Evolutionary conservation across 2,888 invertebrate genomes (phyloP).

Genomic region (Ceratothoa steindachneri): DNA sequence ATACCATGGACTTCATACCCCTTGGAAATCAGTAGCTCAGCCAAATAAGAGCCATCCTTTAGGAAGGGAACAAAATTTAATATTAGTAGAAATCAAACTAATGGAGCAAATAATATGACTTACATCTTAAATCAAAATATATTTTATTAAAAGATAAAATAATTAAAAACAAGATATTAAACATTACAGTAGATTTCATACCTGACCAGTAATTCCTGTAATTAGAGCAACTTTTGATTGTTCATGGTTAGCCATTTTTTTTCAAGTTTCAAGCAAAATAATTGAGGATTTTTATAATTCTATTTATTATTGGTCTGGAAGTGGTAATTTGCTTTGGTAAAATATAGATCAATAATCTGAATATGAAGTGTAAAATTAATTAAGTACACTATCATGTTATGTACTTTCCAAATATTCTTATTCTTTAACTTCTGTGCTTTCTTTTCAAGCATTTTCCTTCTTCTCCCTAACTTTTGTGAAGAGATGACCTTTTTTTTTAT

Average conservation of each 20-base stretch:
- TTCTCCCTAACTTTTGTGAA: too few species aligned
- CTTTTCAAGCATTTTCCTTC: too few species aligned
- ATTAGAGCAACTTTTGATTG: constrained; percentile 21
- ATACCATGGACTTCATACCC: constrained; percentile 95
- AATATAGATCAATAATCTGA: too few species aligned
- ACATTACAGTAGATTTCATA: constrained; percentile 5
- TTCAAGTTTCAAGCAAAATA: too few species aligned
- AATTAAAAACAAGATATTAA: neutral
- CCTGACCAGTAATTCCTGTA: constrained; percentile 44
- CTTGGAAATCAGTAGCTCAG: constrained; percentile 85
- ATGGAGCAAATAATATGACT: neutral
- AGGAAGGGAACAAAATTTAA: constrained; percentile 50
- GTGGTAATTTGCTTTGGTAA: too few species aligned
- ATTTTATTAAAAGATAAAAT: neutral
- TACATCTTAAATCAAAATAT: neutral
- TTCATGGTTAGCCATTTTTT: neutral
- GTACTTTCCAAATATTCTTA: too few species aligned
- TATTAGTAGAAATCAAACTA: neutral
- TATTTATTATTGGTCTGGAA: too few species aligned
- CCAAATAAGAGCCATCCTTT: constrained; percentile 95
- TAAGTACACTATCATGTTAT: too few species aligned
- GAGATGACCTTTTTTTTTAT: too few species aligned
- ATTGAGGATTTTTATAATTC: too few species aligned
- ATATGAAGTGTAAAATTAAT: too few species aligned
- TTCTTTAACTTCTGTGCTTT: too few species aligned